Percentiles rank a stretch among this genome's conserved stretches.
phyloP scores from a whole-genome alignment of 2,888 invertebrate species.

The Spisula subtruncata region DNA sequence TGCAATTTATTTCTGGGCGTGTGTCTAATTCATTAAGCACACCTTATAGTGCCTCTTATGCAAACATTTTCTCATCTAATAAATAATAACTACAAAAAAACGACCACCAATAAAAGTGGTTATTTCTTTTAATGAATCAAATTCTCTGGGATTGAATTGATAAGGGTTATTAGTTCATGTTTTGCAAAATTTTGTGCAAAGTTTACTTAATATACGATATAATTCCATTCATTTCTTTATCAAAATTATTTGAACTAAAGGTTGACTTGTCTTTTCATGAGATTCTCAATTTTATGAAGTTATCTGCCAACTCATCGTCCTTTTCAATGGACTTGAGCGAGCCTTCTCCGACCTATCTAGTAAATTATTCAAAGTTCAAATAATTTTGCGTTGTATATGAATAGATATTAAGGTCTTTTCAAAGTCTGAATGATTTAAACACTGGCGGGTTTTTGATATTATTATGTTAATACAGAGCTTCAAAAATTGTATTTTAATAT shows the following conservation, averaged over 20 bases:
- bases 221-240: background rate
- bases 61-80: background rate
- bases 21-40: background rate
- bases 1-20: slow-evolving; percentile 3
- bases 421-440: slow-evolving; percentile 54
- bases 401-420: slow-evolving; percentile 49
- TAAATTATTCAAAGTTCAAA: slow-evolving; percentile 45
- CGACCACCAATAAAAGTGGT: background rate
- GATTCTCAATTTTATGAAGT: slow-evolving; percentile 12
- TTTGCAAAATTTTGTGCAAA: background rate
- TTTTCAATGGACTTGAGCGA: slow-evolving; percentile 40
- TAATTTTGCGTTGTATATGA: slow-evolving; percentile 41
- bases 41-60: background rate
- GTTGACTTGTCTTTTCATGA: slow-evolving; percentile 42
- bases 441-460: slow-evolving; percentile 40
- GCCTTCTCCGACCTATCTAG: slow-evolving; percentile 42
- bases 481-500: slow-evolving; percentile 45
- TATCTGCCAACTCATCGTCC: slow-evolving; percentile 52
- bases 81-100: slow-evolving; percentile 3
- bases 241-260: slow-evolving; percentile 11
- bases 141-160: background rate
- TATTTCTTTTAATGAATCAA: background rate
- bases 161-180: background rate
- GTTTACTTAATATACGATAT: background rate
- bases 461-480: slow-evolving; percentile 53